Percentiles rank a stretch among this genome's conserved stretches.
These are phyloP conservation scores for Mastomys natalensis DNA, from an alignment of 2,113 vertebrate genomes.

Conservation along the genomic window DNA sequence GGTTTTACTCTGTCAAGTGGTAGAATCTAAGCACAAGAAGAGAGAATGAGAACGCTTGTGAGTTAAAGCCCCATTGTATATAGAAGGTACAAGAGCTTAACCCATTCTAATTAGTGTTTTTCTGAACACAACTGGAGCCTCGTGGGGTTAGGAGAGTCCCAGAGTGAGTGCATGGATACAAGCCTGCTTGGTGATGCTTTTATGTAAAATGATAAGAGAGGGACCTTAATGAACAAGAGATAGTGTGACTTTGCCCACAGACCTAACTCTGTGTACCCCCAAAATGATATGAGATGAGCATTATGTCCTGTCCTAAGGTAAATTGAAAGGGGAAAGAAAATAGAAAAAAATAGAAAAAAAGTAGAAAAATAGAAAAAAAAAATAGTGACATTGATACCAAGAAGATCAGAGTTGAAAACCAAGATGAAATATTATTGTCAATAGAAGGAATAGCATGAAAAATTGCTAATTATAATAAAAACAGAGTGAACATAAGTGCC, in stretches of 20 bases:
- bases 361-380: too few species aligned
- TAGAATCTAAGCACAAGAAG: neutral
- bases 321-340: neutral
- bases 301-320: neutral
- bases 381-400: neutral
- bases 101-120: conserved; percentile 56
- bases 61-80: neutral
- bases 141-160: conserved; percentile 5
- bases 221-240: neutral
- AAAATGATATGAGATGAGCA: neutral
- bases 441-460: neutral
- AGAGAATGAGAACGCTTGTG: neutral
- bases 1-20: neutral
- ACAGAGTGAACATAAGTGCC: neutral
- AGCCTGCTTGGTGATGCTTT: neutral
- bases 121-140: neutral
- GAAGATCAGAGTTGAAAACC: neutral
- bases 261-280: neutral
- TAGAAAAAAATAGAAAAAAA: too few species aligned
- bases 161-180: neutral
- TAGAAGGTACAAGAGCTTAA: neutral
- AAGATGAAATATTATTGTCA: neutral
- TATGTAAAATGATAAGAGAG: neutral
- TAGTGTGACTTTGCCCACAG: neutral
- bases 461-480: neutral